Evolutionary conservation across 2,888 invertebrate genomes (phyloP).

Genomic region (Euzophera pinguis): DNA sequence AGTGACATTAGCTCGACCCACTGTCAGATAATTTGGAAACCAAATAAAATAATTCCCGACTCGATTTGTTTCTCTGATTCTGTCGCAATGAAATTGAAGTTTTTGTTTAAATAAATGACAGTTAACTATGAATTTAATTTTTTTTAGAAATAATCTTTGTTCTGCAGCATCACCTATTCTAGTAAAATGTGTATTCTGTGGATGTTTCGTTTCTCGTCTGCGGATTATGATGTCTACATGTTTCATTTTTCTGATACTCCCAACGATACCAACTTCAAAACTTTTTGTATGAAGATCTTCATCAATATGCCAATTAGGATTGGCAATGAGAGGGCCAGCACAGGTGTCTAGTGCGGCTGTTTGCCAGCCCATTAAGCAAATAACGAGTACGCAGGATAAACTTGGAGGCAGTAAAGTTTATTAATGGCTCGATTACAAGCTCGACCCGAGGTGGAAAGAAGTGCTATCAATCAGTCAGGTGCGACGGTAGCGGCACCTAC

Average conservation of each 20-base stretch:
- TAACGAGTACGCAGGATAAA: slow-evolving; percentile 76
- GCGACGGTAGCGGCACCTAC: slow-evolving; percentile 66
- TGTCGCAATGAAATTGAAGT: slow-evolving; percentile 22
- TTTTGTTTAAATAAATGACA: not conserved
- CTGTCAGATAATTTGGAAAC: slow-evolving; percentile 69
- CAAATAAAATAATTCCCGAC: slow-evolving; percentile 60
- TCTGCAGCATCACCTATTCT: too few relatives aligned
- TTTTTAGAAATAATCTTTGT: too few relatives aligned
- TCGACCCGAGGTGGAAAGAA: slow-evolving; percentile 79
- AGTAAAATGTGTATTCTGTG: too few relatives aligned
- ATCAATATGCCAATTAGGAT: slow-evolving; percentile 65
- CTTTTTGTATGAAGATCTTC: slow-evolving; percentile 39
- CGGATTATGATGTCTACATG: too few relatives aligned
- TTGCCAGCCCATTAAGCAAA: slow-evolving; percentile 77
- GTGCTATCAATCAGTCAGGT: slow-evolving; percentile 80
- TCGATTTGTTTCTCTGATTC: slow-evolving; percentile 42
- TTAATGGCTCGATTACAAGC: slow-evolving; percentile 80
- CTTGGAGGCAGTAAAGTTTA: slow-evolving; percentile 78
- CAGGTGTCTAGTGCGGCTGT: slow-evolving; percentile 64
- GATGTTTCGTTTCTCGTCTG: too few relatives aligned
- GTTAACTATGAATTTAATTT: too few relatives aligned
- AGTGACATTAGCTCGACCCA: slow-evolving; percentile 70
- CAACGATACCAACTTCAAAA: slow-evolving; percentile 25
- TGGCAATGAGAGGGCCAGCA: slow-evolving; percentile 53
- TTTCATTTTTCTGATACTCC: too few relatives aligned